phyloP scores from a whole-genome alignment of 2,888 invertebrate species.

The Trisateles emortualis region DNA sequence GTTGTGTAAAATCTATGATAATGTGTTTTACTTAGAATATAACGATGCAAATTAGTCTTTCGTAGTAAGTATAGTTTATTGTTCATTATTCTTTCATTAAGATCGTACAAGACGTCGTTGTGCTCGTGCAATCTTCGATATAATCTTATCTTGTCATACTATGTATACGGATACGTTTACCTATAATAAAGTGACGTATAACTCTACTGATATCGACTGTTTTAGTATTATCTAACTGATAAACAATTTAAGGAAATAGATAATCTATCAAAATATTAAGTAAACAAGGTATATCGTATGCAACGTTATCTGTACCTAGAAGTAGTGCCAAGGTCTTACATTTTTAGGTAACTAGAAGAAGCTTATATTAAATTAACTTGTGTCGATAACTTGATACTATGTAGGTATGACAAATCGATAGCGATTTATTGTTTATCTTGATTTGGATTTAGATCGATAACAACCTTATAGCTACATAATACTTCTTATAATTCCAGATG shows the following conservation, averaged over 20 bases:
- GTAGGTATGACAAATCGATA: too few species aligned
- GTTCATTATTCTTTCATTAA: conserved; percentile 38
- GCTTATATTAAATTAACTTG: too few species aligned
- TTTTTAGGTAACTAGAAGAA: too few species aligned
- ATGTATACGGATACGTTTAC: conserved; percentile 20
- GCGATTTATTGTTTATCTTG: too few species aligned
- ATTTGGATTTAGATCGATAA: too few species aligned
- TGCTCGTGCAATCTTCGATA: conserved; percentile 27
- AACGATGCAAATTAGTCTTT: conserved; percentile 11
- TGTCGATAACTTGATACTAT: too few species aligned
- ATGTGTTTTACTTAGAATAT: not conserved
- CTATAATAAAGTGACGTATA: conserved; percentile 18
- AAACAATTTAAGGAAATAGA: conserved; percentile 27
- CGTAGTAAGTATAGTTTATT: conserved; percentile 20
- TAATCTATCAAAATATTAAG: conserved; percentile 8
- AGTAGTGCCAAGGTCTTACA: not conserved
- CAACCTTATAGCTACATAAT: too few species aligned
- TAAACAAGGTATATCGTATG: not conserved
- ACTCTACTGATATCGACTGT: conserved; percentile 13
- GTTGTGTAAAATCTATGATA: too few species aligned
- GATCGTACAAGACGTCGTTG: conserved; percentile 17
- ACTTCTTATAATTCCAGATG: too few species aligned
- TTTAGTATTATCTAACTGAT: conserved; percentile 25
- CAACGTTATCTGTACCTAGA: not conserved
- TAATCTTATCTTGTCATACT: conserved; percentile 38